Percentiles rank a stretch among this genome's conserved stretches.
phyloP scores from a whole-genome alignment of 1,140 invertebrate species.

The Drosophila pectinifera region DNA sequence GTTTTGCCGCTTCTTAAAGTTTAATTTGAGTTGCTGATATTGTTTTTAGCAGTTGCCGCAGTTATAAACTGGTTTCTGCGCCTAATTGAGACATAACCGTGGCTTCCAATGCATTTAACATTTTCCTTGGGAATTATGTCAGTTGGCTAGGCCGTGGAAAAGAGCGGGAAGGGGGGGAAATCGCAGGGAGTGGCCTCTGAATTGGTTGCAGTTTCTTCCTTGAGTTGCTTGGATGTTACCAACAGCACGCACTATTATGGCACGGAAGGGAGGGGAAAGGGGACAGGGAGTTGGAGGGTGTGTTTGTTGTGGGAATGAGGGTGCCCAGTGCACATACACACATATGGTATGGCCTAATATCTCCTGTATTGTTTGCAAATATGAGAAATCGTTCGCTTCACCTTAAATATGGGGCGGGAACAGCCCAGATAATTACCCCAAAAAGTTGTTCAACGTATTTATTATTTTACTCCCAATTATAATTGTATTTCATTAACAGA shows the following conservation, averaged over 20 bases:
- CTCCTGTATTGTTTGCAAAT: constrained; percentile 28
- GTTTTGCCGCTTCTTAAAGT: constrained; percentile 42
- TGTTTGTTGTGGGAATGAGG: constrained; percentile 24
- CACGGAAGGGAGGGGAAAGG: neutral
- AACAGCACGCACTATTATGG: constrained; percentile 39
- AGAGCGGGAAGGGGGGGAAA: neutral
- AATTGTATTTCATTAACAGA: neutral
- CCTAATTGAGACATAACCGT: constrained; percentile 74
- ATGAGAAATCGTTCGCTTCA: constrained; percentile 10
- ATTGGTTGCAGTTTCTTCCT: constrained; percentile 44
- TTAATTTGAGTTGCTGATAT: constrained; percentile 25
- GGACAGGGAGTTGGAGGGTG: neutral
- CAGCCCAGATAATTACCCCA: neutral
- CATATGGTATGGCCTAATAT: constrained; percentile 12
- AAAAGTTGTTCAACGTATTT: neutral
- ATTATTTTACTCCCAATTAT: neutral
- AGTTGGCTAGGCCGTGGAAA: constrained; percentile 49
- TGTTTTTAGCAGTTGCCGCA: constrained; percentile 12
- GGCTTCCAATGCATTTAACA: constrained; percentile 67
- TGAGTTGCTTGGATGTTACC: constrained; percentile 17
- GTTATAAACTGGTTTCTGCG: constrained; percentile 49
- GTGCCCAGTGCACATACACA: constrained; percentile 3
- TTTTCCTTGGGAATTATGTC: constrained; percentile 77
- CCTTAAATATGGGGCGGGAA: neutral
- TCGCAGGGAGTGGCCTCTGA: constrained; percentile 19